Evolutionary conservation across 2,113 vertebrate genomes (phyloP).

Genomic region (Hemiscyllium ocellatum): DNA sequence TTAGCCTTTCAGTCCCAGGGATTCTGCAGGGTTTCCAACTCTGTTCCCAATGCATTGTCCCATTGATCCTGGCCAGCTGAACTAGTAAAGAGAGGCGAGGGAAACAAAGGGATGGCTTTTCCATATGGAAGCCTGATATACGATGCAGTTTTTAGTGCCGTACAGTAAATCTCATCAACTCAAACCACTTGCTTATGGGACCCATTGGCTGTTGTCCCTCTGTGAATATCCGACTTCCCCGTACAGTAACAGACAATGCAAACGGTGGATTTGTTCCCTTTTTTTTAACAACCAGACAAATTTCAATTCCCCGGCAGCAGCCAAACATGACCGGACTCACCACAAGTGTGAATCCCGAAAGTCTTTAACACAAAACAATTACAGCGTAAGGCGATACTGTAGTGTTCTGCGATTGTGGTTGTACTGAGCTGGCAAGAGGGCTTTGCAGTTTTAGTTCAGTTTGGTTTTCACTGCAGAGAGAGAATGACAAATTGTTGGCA

Average conservation of each 20-base stretch:
- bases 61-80: background rate
- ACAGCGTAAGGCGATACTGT: background rate
- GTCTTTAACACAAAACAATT: background rate
- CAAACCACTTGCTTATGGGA: background rate
- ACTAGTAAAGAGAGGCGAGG: background rate
- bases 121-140: slow-evolving; percentile 17
- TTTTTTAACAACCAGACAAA: background rate
- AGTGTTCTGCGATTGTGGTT: background rate
- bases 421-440: background rate
- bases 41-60: background rate
- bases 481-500: slow-evolving; percentile 14
- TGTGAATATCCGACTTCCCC: slow-evolving; percentile 18
- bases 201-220: background rate
- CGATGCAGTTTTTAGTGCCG: background rate
- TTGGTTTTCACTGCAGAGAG: background rate
- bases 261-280: background rate
- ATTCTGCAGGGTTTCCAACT: background rate
- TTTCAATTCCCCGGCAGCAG: background rate
- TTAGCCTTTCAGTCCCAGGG: background rate
- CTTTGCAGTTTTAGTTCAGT: background rate
- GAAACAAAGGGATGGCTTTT: slow-evolving; percentile 19
- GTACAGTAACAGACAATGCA: background rate
- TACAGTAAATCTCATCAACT: slow-evolving; percentile 20
- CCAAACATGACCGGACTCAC: too few species aligned
- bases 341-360: background rate